phyloP scores from a whole-genome alignment of 2,888 invertebrate species.

The Keiferia lycopersicella region DNA sequence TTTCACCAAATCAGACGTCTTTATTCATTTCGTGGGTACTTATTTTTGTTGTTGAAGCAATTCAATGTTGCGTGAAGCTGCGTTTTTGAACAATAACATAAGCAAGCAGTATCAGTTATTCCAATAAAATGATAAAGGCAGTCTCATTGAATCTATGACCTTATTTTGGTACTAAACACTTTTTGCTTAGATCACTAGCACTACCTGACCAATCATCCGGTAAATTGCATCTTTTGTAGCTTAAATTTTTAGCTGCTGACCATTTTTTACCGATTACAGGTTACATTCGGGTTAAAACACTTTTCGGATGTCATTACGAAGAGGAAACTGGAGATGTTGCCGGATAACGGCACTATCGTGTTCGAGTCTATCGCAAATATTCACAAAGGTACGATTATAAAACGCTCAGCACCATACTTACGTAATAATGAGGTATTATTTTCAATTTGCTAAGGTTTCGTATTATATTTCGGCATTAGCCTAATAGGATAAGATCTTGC shows the following conservation, averaged over 20 bases:
- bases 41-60: no score
- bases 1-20: no score
- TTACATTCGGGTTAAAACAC: conserved; percentile 86
- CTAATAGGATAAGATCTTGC: conserved; percentile 14
- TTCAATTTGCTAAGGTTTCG: conserved; percentile 10
- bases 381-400: conserved; percentile 81
- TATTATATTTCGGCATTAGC: conserved; percentile 9
- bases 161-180: not conserved
- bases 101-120: not conserved
- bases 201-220: conserved; percentile 34
- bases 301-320: conserved; percentile 96
- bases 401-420: conserved; percentile 2
- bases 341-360: conserved; percentile 96
- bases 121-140: not conserved
- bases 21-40: no score
- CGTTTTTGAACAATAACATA: not conserved
- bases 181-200: conserved; percentile 27
- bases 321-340: conserved; percentile 95
- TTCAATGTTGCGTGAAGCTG: no score
- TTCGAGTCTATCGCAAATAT: conserved; percentile 95
- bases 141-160: conserved; percentile 11
- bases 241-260: conserved; percentile 30
- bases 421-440: conserved; percentile 13
- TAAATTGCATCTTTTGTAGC: conserved; percentile 37
- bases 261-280: conserved; percentile 52